Conservation (phyloP, 2,888 invertebrate genomes). For the Phortica magna region DNA sequence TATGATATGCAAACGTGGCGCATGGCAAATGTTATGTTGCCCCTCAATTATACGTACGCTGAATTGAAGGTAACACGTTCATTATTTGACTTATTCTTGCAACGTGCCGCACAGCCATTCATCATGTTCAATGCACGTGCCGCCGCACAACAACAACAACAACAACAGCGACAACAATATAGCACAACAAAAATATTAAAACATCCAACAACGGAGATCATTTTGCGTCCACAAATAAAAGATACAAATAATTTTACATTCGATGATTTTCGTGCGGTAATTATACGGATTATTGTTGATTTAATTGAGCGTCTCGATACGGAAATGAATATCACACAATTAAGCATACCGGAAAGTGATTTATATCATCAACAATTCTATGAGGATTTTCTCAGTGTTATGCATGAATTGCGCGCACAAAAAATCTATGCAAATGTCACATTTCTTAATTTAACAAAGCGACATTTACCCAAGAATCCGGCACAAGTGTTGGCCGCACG, state of each 20-base stretch:
- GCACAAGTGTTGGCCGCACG: constrained; percentile 67
- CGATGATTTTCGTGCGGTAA: constrained; percentile 54
- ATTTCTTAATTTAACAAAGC: constrained; percentile 54
- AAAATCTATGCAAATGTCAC: constrained; percentile 47
- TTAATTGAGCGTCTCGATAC: constrained; percentile 63
- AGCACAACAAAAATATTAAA: constrained; percentile 51
- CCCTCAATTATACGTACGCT: constrained; percentile 27
- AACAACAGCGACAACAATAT: constrained; percentile 41
- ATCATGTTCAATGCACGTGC: constrained; percentile 19
- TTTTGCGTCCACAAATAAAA: constrained; percentile 53
- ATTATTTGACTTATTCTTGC: background rate
- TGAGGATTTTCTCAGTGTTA: constrained; percentile 64
- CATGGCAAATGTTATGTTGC: constrained; percentile 28
- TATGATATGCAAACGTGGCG: constrained; percentile 66
- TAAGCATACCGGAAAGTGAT: constrained; percentile 72
- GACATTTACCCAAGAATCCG: constrained; percentile 63
- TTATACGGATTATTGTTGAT: constrained; percentile 60
- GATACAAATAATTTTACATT: constrained; percentile 43
- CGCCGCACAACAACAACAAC: constrained; percentile 35
- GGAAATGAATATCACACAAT: constrained; percentile 70
- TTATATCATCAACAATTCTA: constrained; percentile 69
- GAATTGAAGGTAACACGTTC: background rate
- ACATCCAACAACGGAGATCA: constrained; percentile 51
- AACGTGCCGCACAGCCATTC: background rate
- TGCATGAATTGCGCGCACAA: constrained; percentile 59